Conservation (phyloP, 2,113 vertebrate genomes). For the Dryoscopus gambensis region DNA sequence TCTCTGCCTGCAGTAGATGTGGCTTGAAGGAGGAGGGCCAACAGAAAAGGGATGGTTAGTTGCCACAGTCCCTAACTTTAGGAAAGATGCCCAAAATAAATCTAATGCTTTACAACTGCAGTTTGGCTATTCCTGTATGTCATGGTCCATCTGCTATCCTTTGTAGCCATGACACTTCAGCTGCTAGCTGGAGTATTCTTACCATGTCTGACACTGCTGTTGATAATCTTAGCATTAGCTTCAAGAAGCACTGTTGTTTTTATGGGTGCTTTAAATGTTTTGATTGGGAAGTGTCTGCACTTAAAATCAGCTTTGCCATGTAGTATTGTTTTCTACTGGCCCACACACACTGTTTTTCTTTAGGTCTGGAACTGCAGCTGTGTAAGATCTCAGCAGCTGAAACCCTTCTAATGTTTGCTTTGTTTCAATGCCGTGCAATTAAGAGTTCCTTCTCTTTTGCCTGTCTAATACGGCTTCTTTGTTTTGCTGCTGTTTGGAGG, state of each 20-base stretch:
- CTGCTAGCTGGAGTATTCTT: background rate
- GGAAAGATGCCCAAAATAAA: background rate
- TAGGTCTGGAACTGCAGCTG: background rate
- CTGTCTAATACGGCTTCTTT: background rate
- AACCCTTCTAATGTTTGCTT: background rate
- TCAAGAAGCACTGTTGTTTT: background rate
- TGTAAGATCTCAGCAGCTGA: background rate
- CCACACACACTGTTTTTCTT: background rate
- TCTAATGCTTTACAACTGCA: background rate
- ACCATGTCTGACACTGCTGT: background rate
- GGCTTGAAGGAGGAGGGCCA: background rate
- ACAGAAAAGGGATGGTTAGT: background rate
- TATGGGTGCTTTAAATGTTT: background rate
- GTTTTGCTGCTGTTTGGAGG: background rate
- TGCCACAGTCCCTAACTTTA: background rate
- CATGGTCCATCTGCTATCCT: background rate
- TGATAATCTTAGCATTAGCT: background rate
- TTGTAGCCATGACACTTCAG: background rate
- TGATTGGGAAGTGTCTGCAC: background rate
- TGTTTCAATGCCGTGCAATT: background rate
- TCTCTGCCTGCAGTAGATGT: accelerated
- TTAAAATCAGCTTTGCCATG: background rate
- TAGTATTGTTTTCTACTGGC: background rate
- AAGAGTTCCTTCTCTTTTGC: background rate
- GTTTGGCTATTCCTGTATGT: background rate